Evolutionary conservation across 2,113 vertebrate genomes (phyloP).

Genomic region (Ailurus styani): DNA sequence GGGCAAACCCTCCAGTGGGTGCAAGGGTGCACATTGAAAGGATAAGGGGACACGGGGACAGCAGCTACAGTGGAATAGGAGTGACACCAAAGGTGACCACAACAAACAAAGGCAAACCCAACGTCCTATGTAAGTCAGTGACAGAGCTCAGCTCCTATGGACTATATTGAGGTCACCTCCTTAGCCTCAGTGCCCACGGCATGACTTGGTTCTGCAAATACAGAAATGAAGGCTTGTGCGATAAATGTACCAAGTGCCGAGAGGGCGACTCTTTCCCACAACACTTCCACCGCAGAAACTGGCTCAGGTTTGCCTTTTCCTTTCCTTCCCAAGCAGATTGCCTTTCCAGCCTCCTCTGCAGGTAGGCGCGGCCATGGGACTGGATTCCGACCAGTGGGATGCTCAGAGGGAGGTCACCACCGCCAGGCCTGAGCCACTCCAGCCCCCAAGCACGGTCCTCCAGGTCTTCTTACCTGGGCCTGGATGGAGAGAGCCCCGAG

Average conservation of each 20-base stretch:
- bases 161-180: not conserved
- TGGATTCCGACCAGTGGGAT: not conserved
- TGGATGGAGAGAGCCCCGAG: not conserved
- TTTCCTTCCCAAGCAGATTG: not conserved
- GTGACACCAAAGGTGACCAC: not conserved
- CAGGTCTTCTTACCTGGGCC: not conserved
- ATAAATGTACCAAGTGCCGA: not conserved
- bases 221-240: not conserved
- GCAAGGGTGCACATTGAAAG: not conserved
- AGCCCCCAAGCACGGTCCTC: not conserved
- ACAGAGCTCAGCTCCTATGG: not conserved
- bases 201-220: not conserved
- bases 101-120: not conserved
- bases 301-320: not conserved
- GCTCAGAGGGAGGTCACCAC: not conserved
- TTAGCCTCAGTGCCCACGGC: rapidly evolving
- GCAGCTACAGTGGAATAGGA: not conserved
- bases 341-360: not conserved
- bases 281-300: not conserved
- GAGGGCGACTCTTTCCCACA: not conserved
- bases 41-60: not conserved
- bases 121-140: not conserved
- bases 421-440: not conserved
- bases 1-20: not conserved
- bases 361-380: not conserved